Conservation (phyloP, 2,888 invertebrate species). For the Carcina quercana region DNA sequence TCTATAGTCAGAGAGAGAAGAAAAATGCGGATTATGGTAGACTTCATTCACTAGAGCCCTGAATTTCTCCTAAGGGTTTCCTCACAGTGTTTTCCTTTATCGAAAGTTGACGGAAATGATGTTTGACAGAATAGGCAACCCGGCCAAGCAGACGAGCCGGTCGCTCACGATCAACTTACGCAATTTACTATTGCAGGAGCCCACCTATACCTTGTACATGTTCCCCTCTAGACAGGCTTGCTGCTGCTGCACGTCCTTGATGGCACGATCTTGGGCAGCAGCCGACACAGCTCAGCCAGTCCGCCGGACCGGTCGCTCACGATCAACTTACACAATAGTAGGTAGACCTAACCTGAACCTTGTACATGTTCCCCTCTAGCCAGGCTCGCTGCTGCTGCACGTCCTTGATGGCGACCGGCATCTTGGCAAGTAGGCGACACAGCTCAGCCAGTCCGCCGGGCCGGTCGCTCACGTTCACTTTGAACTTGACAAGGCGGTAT, state of each 20-base stretch:
- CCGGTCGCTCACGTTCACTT: constrained; percentile 84
- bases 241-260: constrained; percentile 97
- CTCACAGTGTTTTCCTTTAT: too few relatives aligned
- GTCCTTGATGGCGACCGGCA: constrained; percentile 94
- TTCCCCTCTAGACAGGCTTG: constrained; percentile 94
- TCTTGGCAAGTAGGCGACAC: constrained; percentile 81
- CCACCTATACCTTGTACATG: constrained; percentile 78
- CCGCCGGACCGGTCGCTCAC: constrained; percentile 91
- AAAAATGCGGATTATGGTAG: too few relatives aligned
- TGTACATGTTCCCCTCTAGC: constrained; percentile 91
- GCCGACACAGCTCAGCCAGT: constrained; percentile 85
- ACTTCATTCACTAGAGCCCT: too few relatives aligned
- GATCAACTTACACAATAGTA: too few relatives aligned
- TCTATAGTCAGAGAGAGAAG: too few relatives aligned
- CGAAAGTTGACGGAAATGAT: too few relatives aligned
- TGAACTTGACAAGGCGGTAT: constrained; percentile 77
- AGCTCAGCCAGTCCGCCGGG: constrained; percentile 92
- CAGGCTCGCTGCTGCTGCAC: constrained; percentile 97
- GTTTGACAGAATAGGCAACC: too few relatives aligned
- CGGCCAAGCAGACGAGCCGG: too few relatives aligned
- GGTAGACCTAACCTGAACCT: constrained; percentile 57
- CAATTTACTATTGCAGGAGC: too few relatives aligned
- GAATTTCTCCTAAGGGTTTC: too few relatives aligned
- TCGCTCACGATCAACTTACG: too few relatives aligned
- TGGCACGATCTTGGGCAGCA: constrained; percentile 85